A percentile compares a stretch with the other conserved stretches of the same genome.
Evolutionary conservation across 23 tunicate genomes (phyloP).

Genomic region (Diplosoma virens): DNA sequence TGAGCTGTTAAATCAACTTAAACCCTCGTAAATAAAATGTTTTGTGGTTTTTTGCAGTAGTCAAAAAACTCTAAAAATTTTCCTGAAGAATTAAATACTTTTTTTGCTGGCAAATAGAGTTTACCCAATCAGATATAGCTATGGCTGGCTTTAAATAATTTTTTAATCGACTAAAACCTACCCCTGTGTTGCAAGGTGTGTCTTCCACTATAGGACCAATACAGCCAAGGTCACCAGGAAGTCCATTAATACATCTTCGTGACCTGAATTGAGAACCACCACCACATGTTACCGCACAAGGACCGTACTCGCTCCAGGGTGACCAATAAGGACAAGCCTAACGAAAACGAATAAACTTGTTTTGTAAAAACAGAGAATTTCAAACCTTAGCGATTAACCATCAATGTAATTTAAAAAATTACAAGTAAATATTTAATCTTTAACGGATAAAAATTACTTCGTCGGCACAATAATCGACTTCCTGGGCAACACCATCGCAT

Average conservation of each 20-base stretch:
- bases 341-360: slow-evolving; percentile 21
- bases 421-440: not conserved
- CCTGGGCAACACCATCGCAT: slow-evolving; percentile 24
- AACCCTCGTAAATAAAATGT: no score
- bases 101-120: not conserved
- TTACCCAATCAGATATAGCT: not conserved
- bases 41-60: not conserved
- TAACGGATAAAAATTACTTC: not conserved
- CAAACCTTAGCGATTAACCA: no score
- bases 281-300: slow-evolving; percentile 48
- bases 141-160: not conserved
- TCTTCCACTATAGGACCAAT: not conserved
- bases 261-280: slow-evolving; percentile 22
- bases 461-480: not conserved
- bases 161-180: no score
- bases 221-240: slow-evolving; percentile 33
- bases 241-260: slow-evolving; percentile 39
- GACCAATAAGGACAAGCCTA: slow-evolving; percentile 59
- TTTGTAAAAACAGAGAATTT: not conserved
- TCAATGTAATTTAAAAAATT: no score
- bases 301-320: slow-evolving; percentile 35
- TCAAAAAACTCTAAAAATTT: no score
- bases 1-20: no score
- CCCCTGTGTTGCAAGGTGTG: slow-evolving; percentile 39
- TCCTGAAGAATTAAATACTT: no score